Evolutionary conservation across 1,140 invertebrate species (phyloP).

Genomic region (Cydia fagiglandana): DNA sequence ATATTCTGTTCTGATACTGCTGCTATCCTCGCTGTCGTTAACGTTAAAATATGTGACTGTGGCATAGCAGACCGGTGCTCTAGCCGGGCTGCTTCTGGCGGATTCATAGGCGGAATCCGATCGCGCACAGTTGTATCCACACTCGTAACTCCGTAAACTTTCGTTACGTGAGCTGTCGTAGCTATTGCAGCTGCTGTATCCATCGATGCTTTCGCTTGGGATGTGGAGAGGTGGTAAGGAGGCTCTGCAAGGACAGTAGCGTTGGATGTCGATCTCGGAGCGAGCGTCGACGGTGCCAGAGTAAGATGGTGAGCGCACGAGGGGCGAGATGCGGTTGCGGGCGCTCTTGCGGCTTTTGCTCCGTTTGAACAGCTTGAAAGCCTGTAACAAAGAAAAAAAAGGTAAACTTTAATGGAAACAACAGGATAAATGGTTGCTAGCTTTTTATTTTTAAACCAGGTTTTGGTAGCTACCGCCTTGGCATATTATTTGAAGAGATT

Average conservation of each 20-base stretch:
- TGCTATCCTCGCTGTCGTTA: constrained; percentile 69
- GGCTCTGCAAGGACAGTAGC: constrained; percentile 61
- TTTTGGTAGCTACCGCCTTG: too few species aligned
- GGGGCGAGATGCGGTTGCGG: constrained; percentile 62
- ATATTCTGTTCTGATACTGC: constrained; percentile 69
- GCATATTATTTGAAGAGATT: too few species aligned
- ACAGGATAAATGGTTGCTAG: too few species aligned
- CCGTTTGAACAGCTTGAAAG: constrained; percentile 71
- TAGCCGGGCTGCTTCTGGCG: constrained; percentile 54
- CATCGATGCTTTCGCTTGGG: constrained; percentile 52
- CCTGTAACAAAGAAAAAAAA: constrained; percentile 56
- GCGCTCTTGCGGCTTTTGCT: constrained; percentile 56
- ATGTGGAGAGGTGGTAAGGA: constrained; percentile 52
- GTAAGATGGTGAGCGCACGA: constrained; percentile 60
- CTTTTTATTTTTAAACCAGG: too few species aligned
- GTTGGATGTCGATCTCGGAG: constrained; percentile 62
- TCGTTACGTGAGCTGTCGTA: constrained; percentile 42
- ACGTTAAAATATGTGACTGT: constrained; percentile 71
- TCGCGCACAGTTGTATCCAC: constrained; percentile 35
- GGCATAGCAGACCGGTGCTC: constrained; percentile 57
- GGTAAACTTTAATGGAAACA: neutral
- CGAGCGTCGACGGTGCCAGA: constrained; percentile 67
- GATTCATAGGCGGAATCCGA: constrained; percentile 71
- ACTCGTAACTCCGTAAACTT: constrained; percentile 44
- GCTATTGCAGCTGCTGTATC: constrained; percentile 44